These are phyloP conservation scores for Orthonevra nobilis DNA, from an alignment of 2,888 invertebrate genomes.

Conservation along the genomic window DNA sequence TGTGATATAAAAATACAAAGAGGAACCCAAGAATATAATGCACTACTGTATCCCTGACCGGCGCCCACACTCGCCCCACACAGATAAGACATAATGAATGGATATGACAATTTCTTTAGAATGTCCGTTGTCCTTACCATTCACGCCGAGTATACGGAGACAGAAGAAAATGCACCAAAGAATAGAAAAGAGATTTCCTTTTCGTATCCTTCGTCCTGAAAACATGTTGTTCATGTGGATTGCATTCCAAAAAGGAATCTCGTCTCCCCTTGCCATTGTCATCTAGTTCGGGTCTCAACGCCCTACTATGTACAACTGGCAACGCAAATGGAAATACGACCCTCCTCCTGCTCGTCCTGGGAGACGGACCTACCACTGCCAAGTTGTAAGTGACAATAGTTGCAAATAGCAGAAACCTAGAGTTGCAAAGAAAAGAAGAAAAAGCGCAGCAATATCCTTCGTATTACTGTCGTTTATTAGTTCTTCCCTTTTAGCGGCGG, in stretches of 20 bases:
- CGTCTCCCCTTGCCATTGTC: constrained; percentile 28
- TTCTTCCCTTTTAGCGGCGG: constrained; percentile 58
- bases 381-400: constrained; percentile 66
- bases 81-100: constrained; percentile 61
- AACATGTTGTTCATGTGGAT: constrained; percentile 26
- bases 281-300: too few relatives aligned
- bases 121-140: constrained; percentile 25
- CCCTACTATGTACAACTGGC: constrained; percentile 20
- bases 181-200: constrained; percentile 41
- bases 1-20: constrained; percentile 23
- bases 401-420: constrained; percentile 58
- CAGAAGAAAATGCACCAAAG: constrained; percentile 34
- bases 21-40: constrained; percentile 11
- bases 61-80: background rate
- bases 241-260: constrained; percentile 6
- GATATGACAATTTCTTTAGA: constrained; percentile 64
- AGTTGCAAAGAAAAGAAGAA: constrained; percentile 21
- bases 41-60: constrained; percentile 44
- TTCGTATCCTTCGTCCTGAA: constrained; percentile 42
- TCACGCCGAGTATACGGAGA: background rate
- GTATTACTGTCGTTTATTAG: constrained; percentile 69
- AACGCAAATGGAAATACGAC: constrained; percentile 33
- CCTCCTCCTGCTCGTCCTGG: too few relatives aligned
- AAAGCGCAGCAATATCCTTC: constrained; percentile 62
- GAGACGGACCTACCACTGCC: constrained; percentile 3